Percentiles rank a stretch among this genome's conserved stretches.
These are phyloP conservation scores for Gonocerus acuteangulatus DNA, from an alignment of 2,888 invertebrate genomes.

Conservation along the genomic window DNA sequence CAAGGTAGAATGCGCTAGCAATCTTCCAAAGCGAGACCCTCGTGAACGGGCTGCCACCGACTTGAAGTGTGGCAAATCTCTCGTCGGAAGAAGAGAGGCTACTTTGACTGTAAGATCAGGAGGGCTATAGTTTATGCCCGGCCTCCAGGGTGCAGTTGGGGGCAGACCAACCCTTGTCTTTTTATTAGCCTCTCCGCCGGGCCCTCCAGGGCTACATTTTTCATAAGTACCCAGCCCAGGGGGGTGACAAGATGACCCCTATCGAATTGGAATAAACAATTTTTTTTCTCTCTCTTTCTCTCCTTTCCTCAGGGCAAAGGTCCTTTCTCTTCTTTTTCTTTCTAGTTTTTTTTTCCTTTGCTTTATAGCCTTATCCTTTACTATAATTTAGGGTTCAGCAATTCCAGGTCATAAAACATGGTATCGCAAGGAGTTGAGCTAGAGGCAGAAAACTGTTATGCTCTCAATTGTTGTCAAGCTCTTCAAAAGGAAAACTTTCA, in stretches of 20 bases:
- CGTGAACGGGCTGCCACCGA: too few relatives aligned
- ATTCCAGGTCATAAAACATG: background rate
- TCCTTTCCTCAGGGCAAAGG: background rate
- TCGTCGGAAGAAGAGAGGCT: conserved; percentile 8
- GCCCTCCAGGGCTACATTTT: conserved; percentile 21
- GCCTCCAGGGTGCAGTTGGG: conserved; percentile 25
- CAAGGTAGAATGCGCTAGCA: too few relatives aligned
- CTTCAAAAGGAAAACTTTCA: too few relatives aligned
- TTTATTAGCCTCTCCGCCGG: conserved; percentile 24
- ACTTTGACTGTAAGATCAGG: conserved; percentile 6
- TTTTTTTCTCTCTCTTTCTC: conserved; percentile 2
- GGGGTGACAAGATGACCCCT: conserved; percentile 25
- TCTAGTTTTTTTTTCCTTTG: background rate
- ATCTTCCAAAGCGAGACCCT: too few relatives aligned
- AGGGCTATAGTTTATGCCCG: conserved; percentile 29
- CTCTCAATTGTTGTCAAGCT: too few relatives aligned
- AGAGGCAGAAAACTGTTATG: too few relatives aligned
- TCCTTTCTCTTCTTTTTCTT: background rate
- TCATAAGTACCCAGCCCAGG: conserved; percentile 19
- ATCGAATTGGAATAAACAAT: conserved; percentile 19
- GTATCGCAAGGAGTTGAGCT: too few relatives aligned
- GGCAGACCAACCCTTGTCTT: conserved; percentile 23
- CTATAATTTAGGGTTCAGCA: background rate
- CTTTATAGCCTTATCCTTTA: background rate
- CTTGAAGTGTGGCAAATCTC: too few relatives aligned